phyloP scores from a whole-genome alignment of 2,113 vertebrate species.

The Brachionichthys hirsutus region DNA sequence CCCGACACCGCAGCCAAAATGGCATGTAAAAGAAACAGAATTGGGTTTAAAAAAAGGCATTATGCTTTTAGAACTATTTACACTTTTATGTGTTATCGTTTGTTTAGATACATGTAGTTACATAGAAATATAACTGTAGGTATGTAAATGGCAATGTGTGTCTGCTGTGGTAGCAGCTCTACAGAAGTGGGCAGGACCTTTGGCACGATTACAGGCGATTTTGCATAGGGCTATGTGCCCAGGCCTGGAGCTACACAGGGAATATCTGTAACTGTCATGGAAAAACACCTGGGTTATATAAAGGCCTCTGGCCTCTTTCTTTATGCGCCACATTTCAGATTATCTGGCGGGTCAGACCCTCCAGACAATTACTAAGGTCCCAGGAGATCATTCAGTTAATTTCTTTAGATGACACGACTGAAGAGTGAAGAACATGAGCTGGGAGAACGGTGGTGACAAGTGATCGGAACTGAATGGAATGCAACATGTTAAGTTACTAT shows the following conservation, averaged over 20 bases:
- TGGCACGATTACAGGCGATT: conserved; percentile 65
- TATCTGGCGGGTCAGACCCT: not conserved
- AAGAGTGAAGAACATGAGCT: not conserved
- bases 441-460: not conserved
- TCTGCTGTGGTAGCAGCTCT: conserved; percentile 10
- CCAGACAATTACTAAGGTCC: conserved; percentile 2
- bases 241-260: conserved; percentile 67
- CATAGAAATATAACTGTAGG: too few relatives aligned
- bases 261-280: conserved; percentile 78
- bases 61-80: too few relatives aligned
- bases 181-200: conserved; percentile 54
- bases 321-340: not conserved
- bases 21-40: too few relatives aligned
- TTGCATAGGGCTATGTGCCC: conserved; percentile 80
- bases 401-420: not conserved
- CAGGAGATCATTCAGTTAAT: not conserved
- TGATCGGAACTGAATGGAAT: not conserved
- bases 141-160: too few relatives aligned
- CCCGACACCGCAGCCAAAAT: too few relatives aligned
- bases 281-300: conserved; percentile 83
- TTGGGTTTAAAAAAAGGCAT: too few relatives aligned
- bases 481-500: too few relatives aligned
- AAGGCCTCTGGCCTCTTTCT: conserved; percentile 22
- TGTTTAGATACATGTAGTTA: too few relatives aligned
- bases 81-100: too few relatives aligned